Evolutionary conservation across 2,888 invertebrate genomes (phyloP), one percentile per base, ranked within the genome.

Genomic region (Melitaea athalia): DNA sequence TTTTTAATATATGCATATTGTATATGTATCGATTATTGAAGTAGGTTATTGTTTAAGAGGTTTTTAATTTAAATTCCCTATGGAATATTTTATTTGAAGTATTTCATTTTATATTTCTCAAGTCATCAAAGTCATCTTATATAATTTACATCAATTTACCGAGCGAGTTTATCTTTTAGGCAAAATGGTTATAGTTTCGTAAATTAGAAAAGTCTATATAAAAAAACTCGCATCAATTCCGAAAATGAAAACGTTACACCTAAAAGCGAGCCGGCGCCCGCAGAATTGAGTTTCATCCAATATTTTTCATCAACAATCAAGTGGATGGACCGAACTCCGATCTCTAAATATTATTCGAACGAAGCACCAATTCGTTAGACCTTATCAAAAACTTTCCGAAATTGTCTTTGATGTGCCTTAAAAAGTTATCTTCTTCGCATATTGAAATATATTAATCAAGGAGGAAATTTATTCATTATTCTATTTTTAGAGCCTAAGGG

Each of bases 231-330:
- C 4, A 0, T 3, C 38, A 31, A 63, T 63, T 63, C 24, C 43
- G 53, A 53, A 63, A 63, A 63, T 63, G 63, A 63, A 63, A 63
- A 53, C 43, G 42, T 43, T 52, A 17, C 2, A 61, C n/a, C 38
- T 33, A 53, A 14, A 63, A 38, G 50, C 24, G 42, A 47, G n/a
- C 42, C 52, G 50, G 8, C 31, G 33, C 55, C 55, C 33, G 55
- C 55, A 55, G n/a, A 55, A 55, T 55, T 17, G 33, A 31, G 55
- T 55, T 55, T 33, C 33, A 55, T 55, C 24, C 49, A 50, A 52
- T 52, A 63, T 63, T 63, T 53, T 63, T 43, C 33, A n/a, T 63
- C 33, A 33, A 63, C 52, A 63, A 63, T 63, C 63, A 42, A 63
- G 63, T 43, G 43, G 24, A 52, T 50, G 52, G 14, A 33, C 33